Percentiles rank a stretch among this genome's conserved stretches.
Conservation (phyloP, 1,140 invertebrate species). For the Trichonephila inaurata region DNA sequence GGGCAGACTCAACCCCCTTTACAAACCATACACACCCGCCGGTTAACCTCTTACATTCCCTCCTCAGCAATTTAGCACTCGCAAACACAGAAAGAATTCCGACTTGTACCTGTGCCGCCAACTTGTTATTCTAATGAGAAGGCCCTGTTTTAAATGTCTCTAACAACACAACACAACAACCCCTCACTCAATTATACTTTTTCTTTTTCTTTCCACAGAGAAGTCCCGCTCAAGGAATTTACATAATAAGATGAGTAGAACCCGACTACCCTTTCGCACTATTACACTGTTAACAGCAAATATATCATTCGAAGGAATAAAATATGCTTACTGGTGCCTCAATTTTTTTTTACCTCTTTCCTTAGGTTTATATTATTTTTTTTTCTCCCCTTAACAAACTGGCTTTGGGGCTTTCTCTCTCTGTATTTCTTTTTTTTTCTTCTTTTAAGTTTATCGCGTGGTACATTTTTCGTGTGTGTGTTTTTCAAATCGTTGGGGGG, state of each 20-base stretch:
- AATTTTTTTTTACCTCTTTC: background rate
- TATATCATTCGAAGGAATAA: slow-evolving; percentile 69
- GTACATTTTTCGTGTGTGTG: slow-evolving; percentile 12
- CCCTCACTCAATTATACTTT: slow-evolving; percentile 69
- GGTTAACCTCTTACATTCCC: background rate
- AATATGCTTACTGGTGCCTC: slow-evolving; percentile 44
- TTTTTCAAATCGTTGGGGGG: background rate
- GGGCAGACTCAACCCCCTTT: no score
- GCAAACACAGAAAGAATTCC: background rate
- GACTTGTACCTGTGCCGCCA: slow-evolving; percentile 42
- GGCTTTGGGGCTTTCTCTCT: background rate
- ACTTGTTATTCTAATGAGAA: slow-evolving; percentile 76
- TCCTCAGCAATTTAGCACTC: slow-evolving; percentile 62
- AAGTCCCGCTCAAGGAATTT: slow-evolving; percentile 45
- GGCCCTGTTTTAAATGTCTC: slow-evolving; percentile 74
- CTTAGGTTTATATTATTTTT: slow-evolving; percentile 32
- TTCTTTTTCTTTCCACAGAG: background rate
- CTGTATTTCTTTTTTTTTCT: background rate
- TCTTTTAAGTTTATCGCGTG: background rate
- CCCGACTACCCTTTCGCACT: slow-evolving; percentile 49
- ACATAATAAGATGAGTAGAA: slow-evolving; percentile 73
- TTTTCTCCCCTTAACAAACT: slow-evolving; percentile 43
- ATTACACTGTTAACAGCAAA: slow-evolving; percentile 73
- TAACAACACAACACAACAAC: slow-evolving; percentile 69
- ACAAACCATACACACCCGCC: background rate